Percentiles rank a stretch among this genome's conserved stretches.
Evolutionary conservation across 1,140 invertebrate species (phyloP).

Genomic region (Caerostris darwini): DNA sequence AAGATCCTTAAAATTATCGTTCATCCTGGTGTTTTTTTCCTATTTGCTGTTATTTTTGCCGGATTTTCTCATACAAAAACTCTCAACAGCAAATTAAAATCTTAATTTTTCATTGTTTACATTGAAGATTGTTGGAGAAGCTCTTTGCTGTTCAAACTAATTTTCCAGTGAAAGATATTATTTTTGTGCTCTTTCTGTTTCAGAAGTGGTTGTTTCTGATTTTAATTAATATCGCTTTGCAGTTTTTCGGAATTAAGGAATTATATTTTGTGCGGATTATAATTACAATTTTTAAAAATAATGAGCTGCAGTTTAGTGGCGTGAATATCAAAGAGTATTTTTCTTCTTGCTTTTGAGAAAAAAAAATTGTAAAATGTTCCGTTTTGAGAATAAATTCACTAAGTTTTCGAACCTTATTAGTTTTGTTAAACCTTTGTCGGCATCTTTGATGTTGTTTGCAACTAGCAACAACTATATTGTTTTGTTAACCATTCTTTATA

Average conservation of each 20-base stretch:
- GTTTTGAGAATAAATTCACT: too few species aligned
- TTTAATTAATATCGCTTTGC: conserved; percentile 40
- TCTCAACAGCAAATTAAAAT: conserved; percentile 48
- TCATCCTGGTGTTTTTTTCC: neutral
- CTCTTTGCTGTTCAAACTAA: neutral
- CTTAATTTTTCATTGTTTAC: conserved; percentile 55
- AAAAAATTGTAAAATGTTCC: too few species aligned
- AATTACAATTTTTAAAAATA: conserved; percentile 13
- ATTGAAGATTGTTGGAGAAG: conserved; percentile 22
- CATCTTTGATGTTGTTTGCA: too few species aligned
- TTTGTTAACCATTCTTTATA: too few species aligned
- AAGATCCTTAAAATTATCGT: conserved; percentile 54
- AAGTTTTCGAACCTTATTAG: too few species aligned
- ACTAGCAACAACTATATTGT: too few species aligned
- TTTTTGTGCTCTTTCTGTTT: neutral
- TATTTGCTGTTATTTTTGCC: neutral
- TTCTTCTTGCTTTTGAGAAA: neutral
- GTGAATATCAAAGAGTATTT: neutral
- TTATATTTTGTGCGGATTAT: neutral
- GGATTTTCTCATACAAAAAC: neutral
- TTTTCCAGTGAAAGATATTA: neutral
- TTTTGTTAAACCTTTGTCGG: too few species aligned
- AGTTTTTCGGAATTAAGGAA: neutral
- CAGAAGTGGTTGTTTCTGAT: neutral
- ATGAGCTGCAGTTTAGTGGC: neutral